phyloP scores from a whole-genome alignment of 1,140 invertebrate species.

The Nasonia longicornis region DNA sequence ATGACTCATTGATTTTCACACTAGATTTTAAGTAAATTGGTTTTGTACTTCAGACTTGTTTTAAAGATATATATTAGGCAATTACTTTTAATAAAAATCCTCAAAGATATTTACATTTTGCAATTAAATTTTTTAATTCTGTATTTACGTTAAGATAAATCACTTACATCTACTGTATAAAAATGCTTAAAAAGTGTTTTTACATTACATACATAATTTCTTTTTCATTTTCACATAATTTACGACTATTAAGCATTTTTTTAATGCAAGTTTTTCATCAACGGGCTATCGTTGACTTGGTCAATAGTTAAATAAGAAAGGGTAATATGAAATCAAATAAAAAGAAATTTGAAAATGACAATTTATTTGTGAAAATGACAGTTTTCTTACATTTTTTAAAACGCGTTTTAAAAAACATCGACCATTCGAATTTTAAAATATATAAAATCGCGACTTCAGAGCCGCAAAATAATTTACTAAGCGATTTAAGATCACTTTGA shows the following conservation, averaged over 20 bases:
- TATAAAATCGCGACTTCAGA: slow-evolving; percentile 8
- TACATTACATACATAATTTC: not conserved
- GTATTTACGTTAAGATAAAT: not conserved
- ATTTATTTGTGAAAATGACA: slow-evolving; percentile 42
- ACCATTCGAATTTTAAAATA: not conserved
- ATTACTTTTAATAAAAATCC: slow-evolving; percentile 8
- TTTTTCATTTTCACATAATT: not conserved
- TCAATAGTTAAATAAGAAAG: slow-evolving; percentile 7
- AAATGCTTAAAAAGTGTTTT: slow-evolving; percentile 34
- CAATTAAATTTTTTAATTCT: not conserved
- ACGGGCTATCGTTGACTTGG: not conserved
- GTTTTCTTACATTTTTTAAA: slow-evolving; percentile 33
- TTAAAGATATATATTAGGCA: slow-evolving; percentile 18
- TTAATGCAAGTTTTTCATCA: not conserved
- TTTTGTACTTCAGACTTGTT: slow-evolving; percentile 23
- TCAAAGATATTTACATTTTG: slow-evolving; percentile 22
- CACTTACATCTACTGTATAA: not conserved
- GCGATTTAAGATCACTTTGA: not conserved
- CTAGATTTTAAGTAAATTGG: not conserved
- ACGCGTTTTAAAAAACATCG: slow-evolving; percentile 12
- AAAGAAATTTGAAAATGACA: slow-evolving; percentile 38
- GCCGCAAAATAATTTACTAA: slow-evolving; percentile 12
- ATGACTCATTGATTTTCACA: not conserved
- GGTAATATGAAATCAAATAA: slow-evolving; percentile 20
- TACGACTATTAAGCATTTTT: slow-evolving; percentile 11